Evolutionary conservation across 2,113 vertebrate species (phyloP).

Genomic region (Numenius arquata): DNA sequence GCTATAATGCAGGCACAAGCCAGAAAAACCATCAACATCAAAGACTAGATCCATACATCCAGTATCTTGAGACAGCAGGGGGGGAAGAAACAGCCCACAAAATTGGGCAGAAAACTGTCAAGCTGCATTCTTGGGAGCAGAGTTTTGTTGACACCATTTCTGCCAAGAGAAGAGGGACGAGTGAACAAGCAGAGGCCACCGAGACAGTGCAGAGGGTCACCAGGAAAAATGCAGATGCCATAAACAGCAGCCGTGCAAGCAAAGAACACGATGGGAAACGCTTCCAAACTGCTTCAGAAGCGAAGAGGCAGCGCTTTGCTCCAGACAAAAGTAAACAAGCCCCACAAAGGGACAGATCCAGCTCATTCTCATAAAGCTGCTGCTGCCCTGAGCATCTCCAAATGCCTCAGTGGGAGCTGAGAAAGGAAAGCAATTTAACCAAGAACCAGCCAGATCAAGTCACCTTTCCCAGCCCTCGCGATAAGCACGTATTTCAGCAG

Average conservation of each 20-base stretch:
- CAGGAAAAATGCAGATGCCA: neutral
- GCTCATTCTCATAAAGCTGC: neutral
- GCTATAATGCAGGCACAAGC: neutral
- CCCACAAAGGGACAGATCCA: neutral
- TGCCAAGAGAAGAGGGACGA: neutral
- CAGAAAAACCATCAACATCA: neutral
- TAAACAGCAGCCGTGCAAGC: neutral
- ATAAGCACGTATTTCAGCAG: rapidly evolving
- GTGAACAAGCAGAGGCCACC: neutral
- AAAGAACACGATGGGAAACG: neutral
- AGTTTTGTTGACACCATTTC: neutral
- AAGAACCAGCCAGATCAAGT: neutral
- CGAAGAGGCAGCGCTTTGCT: rapidly evolving
- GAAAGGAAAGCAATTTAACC: neutral
- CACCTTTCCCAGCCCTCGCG: neutral
- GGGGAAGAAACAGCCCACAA: rapidly evolving
- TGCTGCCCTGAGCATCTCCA: neutral
- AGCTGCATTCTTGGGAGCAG: neutral
- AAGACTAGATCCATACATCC: neutral
- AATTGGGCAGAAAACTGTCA: neutral
- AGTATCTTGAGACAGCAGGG: neutral
- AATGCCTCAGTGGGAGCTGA: neutral
- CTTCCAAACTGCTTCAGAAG: neutral
- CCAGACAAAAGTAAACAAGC: neutral
- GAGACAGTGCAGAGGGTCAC: neutral